Evolutionary conservation across 2,797 vertebrate species (phyloP).

Genomic region (Oryzias sinensis): DNA sequence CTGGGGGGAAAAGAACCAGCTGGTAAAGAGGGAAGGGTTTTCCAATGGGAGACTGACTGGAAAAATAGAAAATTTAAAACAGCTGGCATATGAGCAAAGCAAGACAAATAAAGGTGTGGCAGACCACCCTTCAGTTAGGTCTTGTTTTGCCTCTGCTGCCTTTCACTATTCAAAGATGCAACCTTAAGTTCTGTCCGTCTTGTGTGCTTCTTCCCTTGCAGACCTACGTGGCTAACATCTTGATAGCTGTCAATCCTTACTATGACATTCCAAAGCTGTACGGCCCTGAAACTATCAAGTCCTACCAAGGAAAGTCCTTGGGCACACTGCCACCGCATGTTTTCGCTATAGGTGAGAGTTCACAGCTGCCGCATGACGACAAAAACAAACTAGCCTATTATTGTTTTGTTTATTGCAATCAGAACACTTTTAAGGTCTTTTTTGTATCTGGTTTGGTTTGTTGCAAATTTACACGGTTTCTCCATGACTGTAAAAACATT

Average conservation of each 20-base stretch:
- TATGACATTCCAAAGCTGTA: constrained; percentile 95
- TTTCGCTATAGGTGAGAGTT: constrained; percentile 89
- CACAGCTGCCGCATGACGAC: not conserved
- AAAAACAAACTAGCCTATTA: too few species aligned
- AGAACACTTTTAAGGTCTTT: too few species aligned
- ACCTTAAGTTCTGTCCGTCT: constrained; percentile 12
- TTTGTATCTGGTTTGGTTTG: too few species aligned
- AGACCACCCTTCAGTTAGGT: constrained; percentile 4
- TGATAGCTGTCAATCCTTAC: constrained; percentile 98
- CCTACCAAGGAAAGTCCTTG: constrained; percentile 90
- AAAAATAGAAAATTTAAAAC: constrained; percentile 52
- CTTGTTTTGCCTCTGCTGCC: constrained; percentile 21
- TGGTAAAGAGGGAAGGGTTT: constrained; percentile 45
- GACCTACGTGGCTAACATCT: constrained; percentile 97
- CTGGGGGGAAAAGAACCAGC: constrained; percentile 39
- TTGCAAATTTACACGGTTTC: too few species aligned
- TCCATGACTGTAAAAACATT: too few species aligned
- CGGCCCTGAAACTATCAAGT: constrained; percentile 86
- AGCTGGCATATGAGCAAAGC: constrained; percentile 41
- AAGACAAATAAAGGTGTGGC: constrained; percentile 24
- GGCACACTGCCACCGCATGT: constrained; percentile 94
- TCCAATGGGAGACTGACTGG: constrained; percentile 37
- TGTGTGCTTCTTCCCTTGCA: constrained; percentile 53
- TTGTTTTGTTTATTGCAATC: too few species aligned
- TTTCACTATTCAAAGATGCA: constrained; percentile 21